These are phyloP conservation scores for Lypha dubia DNA, from an alignment of 2,888 invertebrate species.

Conservation along the genomic window DNA sequence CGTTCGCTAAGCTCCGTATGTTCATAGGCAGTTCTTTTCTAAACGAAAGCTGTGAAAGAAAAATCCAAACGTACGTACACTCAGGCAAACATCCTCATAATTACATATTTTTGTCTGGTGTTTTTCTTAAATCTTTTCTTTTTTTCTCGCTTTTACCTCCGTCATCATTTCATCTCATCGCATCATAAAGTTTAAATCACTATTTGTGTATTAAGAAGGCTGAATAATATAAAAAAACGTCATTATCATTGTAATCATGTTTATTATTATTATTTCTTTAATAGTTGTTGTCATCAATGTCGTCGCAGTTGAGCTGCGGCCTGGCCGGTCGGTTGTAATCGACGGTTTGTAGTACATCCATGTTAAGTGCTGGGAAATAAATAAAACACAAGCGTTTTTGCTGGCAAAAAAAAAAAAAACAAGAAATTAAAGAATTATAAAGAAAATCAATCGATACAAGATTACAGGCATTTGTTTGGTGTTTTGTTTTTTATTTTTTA, in stretches of 20 bases:
- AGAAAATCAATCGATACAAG: conserved; percentile 38
- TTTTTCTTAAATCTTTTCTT: neutral
- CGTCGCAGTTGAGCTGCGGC: conserved; percentile 37
- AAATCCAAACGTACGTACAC: neutral
- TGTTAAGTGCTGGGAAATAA: conserved; percentile 69
- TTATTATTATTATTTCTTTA: conserved; percentile 26
- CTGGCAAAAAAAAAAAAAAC: conserved; percentile 21
- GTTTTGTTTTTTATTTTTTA: too few relatives aligned
- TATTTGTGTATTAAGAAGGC: conserved; percentile 2
- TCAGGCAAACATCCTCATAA: conserved; percentile 26
- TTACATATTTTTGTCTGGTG: neutral
- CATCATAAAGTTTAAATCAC: conserved; percentile 41
- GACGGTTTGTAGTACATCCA: conserved; percentile 18
- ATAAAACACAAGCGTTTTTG: conserved; percentile 58
- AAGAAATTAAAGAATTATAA: conserved; percentile 40
- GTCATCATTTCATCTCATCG: conserved; percentile 41
- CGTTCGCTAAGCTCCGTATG: neutral
- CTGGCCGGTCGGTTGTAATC: conserved; percentile 5
- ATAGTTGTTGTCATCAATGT: conserved; percentile 42
- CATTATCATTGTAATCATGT: conserved; percentile 39
- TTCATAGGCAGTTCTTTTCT: neutral
- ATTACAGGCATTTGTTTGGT: conserved; percentile 27
- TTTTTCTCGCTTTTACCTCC: conserved; percentile 19
- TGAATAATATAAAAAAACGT: conserved; percentile 27
- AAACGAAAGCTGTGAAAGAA: conserved; percentile 12